Percentiles rank a stretch among this genome's conserved stretches.
These are phyloP conservation scores for Bombus terrestris DNA, from an alignment of 1,140 invertebrate genomes.

Conservation along the genomic window DNA sequence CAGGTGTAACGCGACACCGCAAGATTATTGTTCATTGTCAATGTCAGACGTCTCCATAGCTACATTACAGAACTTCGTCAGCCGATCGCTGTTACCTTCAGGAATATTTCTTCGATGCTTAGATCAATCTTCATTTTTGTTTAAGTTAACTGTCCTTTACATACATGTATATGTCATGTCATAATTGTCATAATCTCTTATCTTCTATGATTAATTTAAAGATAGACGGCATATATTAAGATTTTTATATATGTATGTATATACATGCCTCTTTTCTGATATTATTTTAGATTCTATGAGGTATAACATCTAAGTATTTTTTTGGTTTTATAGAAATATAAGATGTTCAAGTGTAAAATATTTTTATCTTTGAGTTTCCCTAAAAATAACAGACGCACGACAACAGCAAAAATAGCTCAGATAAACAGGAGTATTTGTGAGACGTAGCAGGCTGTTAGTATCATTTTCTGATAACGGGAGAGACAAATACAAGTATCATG, in stretches of 20 bases:
- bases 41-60: neutral
- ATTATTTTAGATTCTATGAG: too few relatives aligned
- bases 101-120: neutral
- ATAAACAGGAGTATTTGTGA: neutral
- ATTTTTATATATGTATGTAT: too few relatives aligned
- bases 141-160: too few relatives aligned
- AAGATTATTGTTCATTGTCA: conserved; percentile 25
- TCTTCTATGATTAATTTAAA: too few relatives aligned
- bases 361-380: neutral
- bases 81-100: neutral
- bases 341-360: neutral
- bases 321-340: too few relatives aligned
- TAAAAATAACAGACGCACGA: neutral
- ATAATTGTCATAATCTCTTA: too few relatives aligned
- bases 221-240: too few relatives aligned
- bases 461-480: neutral
- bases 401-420: neutral
- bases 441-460: neutral
- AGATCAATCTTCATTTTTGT: neutral
- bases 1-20: conserved; percentile 16
- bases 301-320: too few relatives aligned
- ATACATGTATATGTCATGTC: too few relatives aligned
- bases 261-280: too few relatives aligned
- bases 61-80: neutral
- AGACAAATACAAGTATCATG: neutral